Percentiles rank a stretch among this genome's conserved stretches.
Conservation (phyloP, 1,140 invertebrate species). For the Gonioctena quinquepunctata region DNA sequence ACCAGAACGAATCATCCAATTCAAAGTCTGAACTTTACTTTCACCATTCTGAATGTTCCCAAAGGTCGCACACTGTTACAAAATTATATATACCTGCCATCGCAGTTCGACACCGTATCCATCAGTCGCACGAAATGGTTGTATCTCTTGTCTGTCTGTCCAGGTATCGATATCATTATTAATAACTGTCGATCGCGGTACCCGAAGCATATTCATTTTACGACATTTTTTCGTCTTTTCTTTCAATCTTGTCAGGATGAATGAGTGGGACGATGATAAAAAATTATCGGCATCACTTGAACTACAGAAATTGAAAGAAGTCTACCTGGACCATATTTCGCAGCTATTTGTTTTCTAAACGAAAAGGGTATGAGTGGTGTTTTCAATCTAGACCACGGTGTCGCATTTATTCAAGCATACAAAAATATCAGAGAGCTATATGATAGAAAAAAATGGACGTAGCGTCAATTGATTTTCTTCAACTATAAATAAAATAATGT, state of each 20-base stretch:
- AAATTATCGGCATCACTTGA: background rate
- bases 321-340: background rate
- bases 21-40: background rate
- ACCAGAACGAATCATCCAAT: too few relatives aligned
- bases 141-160: background rate
- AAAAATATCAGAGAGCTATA: too few relatives aligned
- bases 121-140: constrained; percentile 23
- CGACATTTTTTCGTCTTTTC: constrained; percentile 12
- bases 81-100: constrained; percentile 27
- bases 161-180: constrained; percentile 32
- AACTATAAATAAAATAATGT: too few relatives aligned
- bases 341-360: too few relatives aligned
- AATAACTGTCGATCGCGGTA: constrained; percentile 26
- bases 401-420: too few relatives aligned
- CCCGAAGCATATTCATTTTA: background rate
- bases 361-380: background rate
- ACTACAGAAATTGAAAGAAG: background rate
- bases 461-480: too few relatives aligned
- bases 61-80: constrained; percentile 1
- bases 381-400: too few relatives aligned
- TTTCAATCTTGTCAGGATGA: background rate
- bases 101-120: constrained; percentile 29
- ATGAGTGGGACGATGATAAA: background rate
- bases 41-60: background rate
- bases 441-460: too few relatives aligned